Evolutionary conservation across 2,113 vertebrate genomes (phyloP).

Genomic region (Gnathonemus longibarbis): DNA sequence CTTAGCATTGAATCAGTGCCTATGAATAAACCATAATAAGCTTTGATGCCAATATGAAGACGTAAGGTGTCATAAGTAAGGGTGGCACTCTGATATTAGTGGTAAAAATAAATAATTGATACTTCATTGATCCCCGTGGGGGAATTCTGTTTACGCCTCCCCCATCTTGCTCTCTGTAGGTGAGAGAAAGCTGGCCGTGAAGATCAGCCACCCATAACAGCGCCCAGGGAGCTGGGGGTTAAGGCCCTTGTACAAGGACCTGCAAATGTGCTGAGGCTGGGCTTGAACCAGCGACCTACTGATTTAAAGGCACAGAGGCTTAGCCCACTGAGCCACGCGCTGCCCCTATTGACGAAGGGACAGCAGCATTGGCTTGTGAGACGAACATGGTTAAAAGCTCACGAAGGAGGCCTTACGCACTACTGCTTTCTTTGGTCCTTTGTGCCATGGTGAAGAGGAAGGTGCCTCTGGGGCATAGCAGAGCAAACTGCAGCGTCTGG

Average conservation of each 20-base stretch:
- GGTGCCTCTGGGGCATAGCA: not conserved
- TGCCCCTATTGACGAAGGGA: not conserved
- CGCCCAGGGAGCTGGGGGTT: too few relatives aligned
- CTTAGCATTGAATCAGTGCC: not conserved
- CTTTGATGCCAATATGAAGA: not conserved
- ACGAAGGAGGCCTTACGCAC: not conserved
- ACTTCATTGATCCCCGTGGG: too few relatives aligned
- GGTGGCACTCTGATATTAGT: not conserved
- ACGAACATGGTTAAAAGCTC: not conserved
- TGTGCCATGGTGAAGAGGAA: not conserved
- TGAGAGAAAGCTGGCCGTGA: too few relatives aligned
- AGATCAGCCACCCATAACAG: too few relatives aligned
- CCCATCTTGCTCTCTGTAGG: too few relatives aligned
- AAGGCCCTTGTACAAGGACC: too few relatives aligned
- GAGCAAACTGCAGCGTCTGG: not conserved
- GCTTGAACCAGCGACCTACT: too few relatives aligned
- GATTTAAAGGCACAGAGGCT: too few relatives aligned
- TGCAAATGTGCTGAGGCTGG: too few relatives aligned
- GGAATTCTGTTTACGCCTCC: too few relatives aligned
- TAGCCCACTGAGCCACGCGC: too few relatives aligned
- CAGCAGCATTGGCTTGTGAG: not conserved
- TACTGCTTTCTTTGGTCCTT: not conserved
- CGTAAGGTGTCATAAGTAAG: not conserved
- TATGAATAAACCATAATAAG: not conserved
- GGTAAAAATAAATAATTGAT: not conserved